Evolutionary conservation across 2,888 invertebrate species (phyloP).

Genomic region (Orchestes rusci): DNA sequence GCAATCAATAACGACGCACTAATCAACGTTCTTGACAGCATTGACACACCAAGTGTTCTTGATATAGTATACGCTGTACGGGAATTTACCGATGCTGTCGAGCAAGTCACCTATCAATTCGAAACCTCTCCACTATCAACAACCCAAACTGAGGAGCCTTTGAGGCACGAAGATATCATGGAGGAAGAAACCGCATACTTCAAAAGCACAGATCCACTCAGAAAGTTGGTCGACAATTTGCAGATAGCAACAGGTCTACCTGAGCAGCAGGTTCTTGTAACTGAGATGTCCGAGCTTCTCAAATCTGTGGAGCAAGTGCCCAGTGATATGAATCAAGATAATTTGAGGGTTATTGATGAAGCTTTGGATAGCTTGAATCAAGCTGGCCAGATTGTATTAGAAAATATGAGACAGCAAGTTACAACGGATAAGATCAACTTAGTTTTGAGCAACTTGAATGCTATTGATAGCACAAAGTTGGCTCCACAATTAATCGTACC

Average conservation of each 20-base stretch:
- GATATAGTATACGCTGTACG: constrained; percentile 25
- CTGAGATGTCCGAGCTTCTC: constrained; percentile 17
- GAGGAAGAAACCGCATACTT: constrained; percentile 17
- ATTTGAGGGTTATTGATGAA: constrained; percentile 12
- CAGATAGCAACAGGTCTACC: constrained; percentile 11
- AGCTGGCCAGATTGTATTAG: constrained; percentile 13
- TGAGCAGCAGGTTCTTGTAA: constrained; percentile 20
- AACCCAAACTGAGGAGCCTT: neutral
- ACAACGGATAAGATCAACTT: constrained; percentile 7
- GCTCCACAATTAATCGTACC: constrained; percentile 15
- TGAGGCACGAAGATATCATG: constrained; percentile 12
- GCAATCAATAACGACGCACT: constrained; percentile 9
- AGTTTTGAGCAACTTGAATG: constrained; percentile 1
- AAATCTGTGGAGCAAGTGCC: constrained; percentile 12
- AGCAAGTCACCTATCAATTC: constrained; percentile 20
- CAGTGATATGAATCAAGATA: constrained; percentile 13
- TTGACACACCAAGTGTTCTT: constrained; percentile 25
- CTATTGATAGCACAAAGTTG: constrained; percentile 10
- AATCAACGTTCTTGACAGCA: constrained; percentile 16
- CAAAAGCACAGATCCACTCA: constrained; percentile 15
- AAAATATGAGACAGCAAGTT: constrained; percentile 7
- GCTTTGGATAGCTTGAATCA: constrained; percentile 17
- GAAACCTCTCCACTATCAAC: neutral
- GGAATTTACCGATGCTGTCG: constrained; percentile 25
- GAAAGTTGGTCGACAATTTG: constrained; percentile 13